Conservation (phyloP, 1,140 invertebrate genomes). For the Delia radicum region DNA sequence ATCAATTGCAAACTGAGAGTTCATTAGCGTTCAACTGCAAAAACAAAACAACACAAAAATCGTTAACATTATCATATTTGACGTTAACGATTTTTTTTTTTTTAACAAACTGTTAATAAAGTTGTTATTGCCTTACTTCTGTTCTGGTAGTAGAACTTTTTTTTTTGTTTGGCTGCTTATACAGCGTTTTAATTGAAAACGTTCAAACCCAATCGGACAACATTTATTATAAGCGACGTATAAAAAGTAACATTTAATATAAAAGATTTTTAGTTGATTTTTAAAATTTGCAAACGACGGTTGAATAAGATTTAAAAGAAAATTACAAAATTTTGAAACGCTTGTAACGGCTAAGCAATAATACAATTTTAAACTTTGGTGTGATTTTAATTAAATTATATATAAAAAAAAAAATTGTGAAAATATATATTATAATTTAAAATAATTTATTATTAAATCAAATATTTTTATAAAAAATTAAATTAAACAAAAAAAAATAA, state of each 20-base stretch:
- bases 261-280: conserved; percentile 2
- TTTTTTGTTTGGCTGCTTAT: background rate
- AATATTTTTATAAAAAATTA: background rate
- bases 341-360: no score
- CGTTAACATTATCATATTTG: background rate
- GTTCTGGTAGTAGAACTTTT: background rate
- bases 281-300: background rate
- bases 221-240: background rate
- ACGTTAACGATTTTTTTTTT: background rate
- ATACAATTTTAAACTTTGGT: background rate
- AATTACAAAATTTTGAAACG: background rate
- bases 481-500: background rate
- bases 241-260: background rate
- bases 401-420: background rate
- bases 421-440: background rate
- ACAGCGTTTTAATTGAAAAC: background rate
- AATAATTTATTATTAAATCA: background rate
- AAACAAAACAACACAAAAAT: background rate
- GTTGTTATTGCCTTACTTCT: background rate
- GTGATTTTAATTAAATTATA: background rate
- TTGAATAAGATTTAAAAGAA: background rate
- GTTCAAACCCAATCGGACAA: background rate
- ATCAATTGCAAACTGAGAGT: background rate
- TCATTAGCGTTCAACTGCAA: background rate
- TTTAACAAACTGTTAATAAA: background rate